phyloP scores from a whole-genome alignment of 30 jellyfish, hydroid and myxozoan genomes.

The Cassiopea andromeda region DNA sequence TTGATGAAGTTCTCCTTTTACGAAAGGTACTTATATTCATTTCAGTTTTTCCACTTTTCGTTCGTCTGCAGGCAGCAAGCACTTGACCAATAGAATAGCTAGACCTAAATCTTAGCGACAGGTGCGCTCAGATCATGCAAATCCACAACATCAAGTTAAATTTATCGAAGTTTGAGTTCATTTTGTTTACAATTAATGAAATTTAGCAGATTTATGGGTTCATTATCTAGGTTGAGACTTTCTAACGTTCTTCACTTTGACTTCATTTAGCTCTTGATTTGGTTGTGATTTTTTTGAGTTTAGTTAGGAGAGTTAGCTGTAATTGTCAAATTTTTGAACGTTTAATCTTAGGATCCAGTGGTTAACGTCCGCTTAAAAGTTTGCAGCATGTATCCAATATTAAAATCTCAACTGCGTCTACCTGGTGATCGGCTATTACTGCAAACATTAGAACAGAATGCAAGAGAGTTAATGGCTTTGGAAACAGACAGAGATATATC shows the following conservation, averaged over 20 bases:
- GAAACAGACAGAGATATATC: slow-evolving; percentile 90
- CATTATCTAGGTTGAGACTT: too few relatives aligned
- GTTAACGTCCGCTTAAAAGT: slow-evolving; percentile 86
- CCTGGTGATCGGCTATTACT: slow-evolving; percentile 83
- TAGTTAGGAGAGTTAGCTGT: background rate
- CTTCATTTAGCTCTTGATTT: too few relatives aligned
- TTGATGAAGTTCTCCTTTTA: slow-evolving; percentile 73
- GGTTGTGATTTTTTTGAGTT: too few relatives aligned
- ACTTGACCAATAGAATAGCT: too few relatives aligned
- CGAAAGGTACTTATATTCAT: slow-evolving; percentile 64
- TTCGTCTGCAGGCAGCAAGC: too few relatives aligned
- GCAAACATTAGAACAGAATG: slow-evolving; percentile 82
- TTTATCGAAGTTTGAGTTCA: too few relatives aligned
- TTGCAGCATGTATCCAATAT: slow-evolving; percentile 76
- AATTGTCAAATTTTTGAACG: background rate
- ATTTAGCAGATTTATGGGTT: too few relatives aligned
- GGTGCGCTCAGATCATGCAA: too few relatives aligned
- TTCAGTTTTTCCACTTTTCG: slow-evolving; percentile 10
- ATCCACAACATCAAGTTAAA: too few relatives aligned
- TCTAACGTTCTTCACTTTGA: too few relatives aligned
- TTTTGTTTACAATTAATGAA: too few relatives aligned
- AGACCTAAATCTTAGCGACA: too few relatives aligned
- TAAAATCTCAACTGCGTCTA: slow-evolving; percentile 81
- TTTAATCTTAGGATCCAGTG: slow-evolving; percentile 81
- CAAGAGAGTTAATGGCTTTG: slow-evolving; percentile 85